Conservation (phyloP, 1,140 invertebrate species). For the Drosophila ercepeae region DNA sequence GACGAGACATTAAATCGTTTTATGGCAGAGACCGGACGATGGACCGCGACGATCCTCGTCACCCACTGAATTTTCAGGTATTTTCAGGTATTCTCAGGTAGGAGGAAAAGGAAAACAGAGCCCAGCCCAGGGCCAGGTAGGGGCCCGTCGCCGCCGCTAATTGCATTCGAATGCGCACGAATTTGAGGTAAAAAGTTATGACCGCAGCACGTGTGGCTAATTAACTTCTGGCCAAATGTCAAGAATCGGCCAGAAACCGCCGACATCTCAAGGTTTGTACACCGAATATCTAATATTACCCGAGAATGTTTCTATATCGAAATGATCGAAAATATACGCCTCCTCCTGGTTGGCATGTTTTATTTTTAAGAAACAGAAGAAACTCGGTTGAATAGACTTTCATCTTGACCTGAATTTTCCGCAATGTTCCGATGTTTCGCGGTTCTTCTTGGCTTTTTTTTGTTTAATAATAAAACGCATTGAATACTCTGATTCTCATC, state of each 20-base stretch:
- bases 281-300: slow-evolving; percentile 23
- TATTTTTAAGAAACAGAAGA: slow-evolving; percentile 32
- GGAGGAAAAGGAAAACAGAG: slow-evolving; percentile 5
- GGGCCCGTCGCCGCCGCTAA: slow-evolving; percentile 13
- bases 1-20: slow-evolving; percentile 34
- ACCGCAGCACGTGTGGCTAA: slow-evolving; percentile 37
- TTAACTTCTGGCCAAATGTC: slow-evolving; percentile 35
- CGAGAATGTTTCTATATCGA: slow-evolving; percentile 30
- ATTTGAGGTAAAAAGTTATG: slow-evolving; percentile 25
- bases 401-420: slow-evolving; percentile 49
- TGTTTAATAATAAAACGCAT: slow-evolving; percentile 34
- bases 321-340: slow-evolving; percentile 6
- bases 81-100: slow-evolving; percentile 1
- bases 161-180: slow-evolving; percentile 36
- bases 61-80: slow-evolving; percentile 11
- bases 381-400: slow-evolving; percentile 43
- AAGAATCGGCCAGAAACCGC: slow-evolving; percentile 7
- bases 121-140: slow-evolving; percentile 29
- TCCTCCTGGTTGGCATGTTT: slow-evolving; percentile 5
- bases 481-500: slow-evolving; percentile 20
- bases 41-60: background rate
- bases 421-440: slow-evolving; percentile 32
- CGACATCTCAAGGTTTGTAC: slow-evolving; percentile 26
- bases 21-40: slow-evolving; percentile 1
- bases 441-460: slow-evolving; percentile 19